phyloP scores from a whole-genome alignment of 1,140 invertebrate species.

The Elymnias hypermnestra region DNA sequence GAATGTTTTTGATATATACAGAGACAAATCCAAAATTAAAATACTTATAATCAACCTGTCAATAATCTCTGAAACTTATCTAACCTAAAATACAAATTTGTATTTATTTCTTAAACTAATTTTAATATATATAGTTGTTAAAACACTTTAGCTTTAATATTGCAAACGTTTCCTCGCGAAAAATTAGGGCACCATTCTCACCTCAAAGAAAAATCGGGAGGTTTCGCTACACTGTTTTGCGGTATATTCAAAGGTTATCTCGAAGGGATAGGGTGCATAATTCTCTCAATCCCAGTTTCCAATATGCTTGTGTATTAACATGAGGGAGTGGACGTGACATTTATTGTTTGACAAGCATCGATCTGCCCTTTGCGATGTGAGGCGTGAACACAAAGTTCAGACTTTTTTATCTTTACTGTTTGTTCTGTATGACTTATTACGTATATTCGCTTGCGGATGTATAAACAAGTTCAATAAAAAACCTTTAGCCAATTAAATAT shows the following conservation, averaged over 20 bases:
- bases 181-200: conserved; percentile 62
- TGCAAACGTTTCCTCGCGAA: conserved; percentile 40
- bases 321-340: conserved; percentile 68
- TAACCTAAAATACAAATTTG: no score
- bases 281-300: conserved; percentile 1
- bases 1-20: no score
- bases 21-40: no score
- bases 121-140: conserved; percentile 20
- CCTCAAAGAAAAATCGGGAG: conserved; percentile 63
- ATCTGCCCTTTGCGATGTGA: conserved; percentile 64
- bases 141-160: conserved; percentile 39
- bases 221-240: conserved; percentile 7
- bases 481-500: no score
- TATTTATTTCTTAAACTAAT: no score
- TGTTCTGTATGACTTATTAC: no score
- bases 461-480: no score
- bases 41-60: no score
- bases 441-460: no score
- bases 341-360: conserved; percentile 74
- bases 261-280: background rate
- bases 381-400: conserved; percentile 58
- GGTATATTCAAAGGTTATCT: conserved; percentile 6
- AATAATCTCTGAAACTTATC: no score
- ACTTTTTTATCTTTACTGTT: no score
- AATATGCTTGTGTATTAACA: conserved; percentile 33